Percentiles rank a stretch among this genome's conserved stretches.
Evolutionary conservation across 2,888 invertebrate genomes (phyloP).

Genomic region (Caenorhabditis auriculariae): DNA sequence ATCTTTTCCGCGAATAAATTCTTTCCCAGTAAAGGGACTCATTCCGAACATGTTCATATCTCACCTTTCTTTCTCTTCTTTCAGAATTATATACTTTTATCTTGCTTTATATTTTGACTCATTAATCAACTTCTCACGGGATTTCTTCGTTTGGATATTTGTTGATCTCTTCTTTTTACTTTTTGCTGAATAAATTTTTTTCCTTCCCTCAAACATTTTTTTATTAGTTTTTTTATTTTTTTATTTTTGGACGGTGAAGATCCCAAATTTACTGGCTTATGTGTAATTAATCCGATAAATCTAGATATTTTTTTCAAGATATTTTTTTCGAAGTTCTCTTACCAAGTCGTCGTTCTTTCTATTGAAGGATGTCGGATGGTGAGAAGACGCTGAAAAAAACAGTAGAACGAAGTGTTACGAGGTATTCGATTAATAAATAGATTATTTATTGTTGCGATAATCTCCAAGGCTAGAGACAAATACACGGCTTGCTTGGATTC

Average conservation of each 20-base stretch:
- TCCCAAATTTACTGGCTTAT: background rate
- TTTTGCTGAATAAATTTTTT: background rate
- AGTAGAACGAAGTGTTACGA: conserved; percentile 38
- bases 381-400: conserved; percentile 22
- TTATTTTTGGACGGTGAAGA: background rate
- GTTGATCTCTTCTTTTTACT: background rate
- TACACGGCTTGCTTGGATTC: conserved; percentile 26
- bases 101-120: no score
- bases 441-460: background rate
- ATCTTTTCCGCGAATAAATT: no score
- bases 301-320: no score
- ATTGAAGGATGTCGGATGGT: conserved; percentile 12
- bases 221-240: background rate
- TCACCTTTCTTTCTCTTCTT: background rate
- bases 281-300: background rate
- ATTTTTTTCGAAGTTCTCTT: no score
- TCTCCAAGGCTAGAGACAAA: conserved; percentile 25
- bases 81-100: no score
- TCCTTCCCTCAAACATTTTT: conserved; percentile 3
- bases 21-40: no score
- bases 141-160: background rate
- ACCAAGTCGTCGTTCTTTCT: no score
- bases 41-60: background rate
- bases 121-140: no score
- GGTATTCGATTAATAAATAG: conserved; percentile 3